Percentiles rank a stretch among this genome's conserved stretches.
Evolutionary conservation across 2,888 invertebrate genomes (phyloP).

Genomic region (Lobophora halterata): DNA sequence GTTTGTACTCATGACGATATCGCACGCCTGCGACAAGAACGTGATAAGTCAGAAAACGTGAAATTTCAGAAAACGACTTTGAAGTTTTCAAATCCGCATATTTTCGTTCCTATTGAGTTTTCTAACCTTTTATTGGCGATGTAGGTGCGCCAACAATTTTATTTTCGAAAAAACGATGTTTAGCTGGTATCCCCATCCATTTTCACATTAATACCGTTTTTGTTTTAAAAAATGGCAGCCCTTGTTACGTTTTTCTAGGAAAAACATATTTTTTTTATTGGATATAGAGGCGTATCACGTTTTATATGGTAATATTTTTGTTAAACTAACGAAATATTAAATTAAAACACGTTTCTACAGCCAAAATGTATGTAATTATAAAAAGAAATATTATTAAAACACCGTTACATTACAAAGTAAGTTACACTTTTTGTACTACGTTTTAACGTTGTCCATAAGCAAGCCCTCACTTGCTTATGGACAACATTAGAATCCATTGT

Average conservation of each 20-base stretch:
- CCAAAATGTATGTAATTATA: not conserved
- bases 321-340: not conserved
- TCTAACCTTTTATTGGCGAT: no score
- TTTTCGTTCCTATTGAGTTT: not conserved
- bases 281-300: constrained; percentile 1
- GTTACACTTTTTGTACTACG: no score
- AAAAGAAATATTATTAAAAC: not conserved
- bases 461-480: no score
- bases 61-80: constrained; percentile 1
- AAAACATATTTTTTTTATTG: not conserved
- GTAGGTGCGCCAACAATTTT: not conserved
- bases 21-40: constrained; percentile 1
- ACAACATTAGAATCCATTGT: no score
- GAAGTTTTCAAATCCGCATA: not conserved
- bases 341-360: not conserved
- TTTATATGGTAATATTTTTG: constrained; percentile 2
- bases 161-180: not conserved
- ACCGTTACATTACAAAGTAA: no score
- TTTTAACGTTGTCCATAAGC: no score
- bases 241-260: not conserved
- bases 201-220: not conserved
- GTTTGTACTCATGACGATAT: no score
- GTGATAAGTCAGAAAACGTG: no score
- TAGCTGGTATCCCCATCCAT: not conserved
- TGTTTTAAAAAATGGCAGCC: not conserved